phyloP scores from a whole-genome alignment of 2,888 invertebrate genomes.

The Drosophila picticornis region DNA sequence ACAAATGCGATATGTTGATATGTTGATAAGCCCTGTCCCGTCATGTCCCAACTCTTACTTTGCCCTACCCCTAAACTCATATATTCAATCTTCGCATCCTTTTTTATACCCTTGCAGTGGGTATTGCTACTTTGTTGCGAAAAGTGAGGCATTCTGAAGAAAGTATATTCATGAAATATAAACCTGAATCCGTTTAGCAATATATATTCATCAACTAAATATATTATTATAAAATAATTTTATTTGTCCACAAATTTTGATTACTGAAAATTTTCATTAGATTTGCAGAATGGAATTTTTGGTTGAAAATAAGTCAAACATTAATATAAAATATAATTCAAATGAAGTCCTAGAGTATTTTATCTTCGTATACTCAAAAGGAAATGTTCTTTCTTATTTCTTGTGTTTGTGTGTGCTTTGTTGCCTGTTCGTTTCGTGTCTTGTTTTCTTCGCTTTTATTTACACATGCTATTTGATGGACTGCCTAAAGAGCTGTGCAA shows the following conservation, averaged over 20 bases:
- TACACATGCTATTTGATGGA: slow-evolving; percentile 67
- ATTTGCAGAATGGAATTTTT: background rate
- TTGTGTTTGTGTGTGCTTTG: slow-evolving; percentile 30
- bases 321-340: background rate
- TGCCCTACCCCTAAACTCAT: slow-evolving; percentile 4
- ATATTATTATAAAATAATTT: too few relatives aligned
- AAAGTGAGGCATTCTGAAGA: background rate
- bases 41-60: slow-evolving; percentile 1
- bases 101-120: slow-evolving; percentile 5
- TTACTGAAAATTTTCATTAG: background rate
- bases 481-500: slow-evolving; percentile 59
- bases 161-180: background rate
- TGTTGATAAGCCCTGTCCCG: slow-evolving; percentile 25
- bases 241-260: background rate
- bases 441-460: slow-evolving; percentile 53
- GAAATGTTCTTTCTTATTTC: background rate
- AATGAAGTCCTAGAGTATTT: background rate
- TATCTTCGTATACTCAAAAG: background rate
- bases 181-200: background rate
- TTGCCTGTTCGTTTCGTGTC: slow-evolving; percentile 29
- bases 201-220: too few relatives aligned
- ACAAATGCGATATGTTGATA: slow-evolving; percentile 37
- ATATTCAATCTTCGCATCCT: slow-evolving; percentile 15
- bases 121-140: background rate
- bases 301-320: background rate